phyloP scores from a whole-genome alignment of 2,888 invertebrate genomes.

The Idaea straminata region DNA sequence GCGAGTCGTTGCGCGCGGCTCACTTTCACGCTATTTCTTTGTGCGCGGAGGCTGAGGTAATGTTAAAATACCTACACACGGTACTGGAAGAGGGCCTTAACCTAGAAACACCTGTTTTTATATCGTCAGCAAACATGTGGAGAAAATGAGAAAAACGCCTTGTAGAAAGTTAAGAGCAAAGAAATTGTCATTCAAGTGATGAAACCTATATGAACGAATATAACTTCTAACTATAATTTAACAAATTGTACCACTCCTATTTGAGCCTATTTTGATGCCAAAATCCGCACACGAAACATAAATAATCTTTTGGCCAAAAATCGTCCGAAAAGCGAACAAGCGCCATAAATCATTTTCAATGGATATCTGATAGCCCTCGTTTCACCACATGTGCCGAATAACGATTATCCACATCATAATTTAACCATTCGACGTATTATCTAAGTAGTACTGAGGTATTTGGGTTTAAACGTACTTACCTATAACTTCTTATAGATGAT shows the following conservation, averaged over 20 bases:
- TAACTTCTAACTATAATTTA: not conserved
- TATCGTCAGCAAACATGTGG: not conserved
- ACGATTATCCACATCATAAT: conserved; percentile 1
- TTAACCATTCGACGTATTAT: not conserved
- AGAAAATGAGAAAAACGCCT: not conserved
- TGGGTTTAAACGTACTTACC: too few relatives aligned
- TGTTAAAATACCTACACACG: too few relatives aligned
- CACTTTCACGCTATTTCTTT: too few relatives aligned
- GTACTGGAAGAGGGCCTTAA: too few relatives aligned
- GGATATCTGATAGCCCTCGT: conserved; percentile 1
- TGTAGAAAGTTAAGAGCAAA: not conserved
- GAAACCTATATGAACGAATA: not conserved
- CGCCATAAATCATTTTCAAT: not conserved
- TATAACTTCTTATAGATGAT: too few relatives aligned
- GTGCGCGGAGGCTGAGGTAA: too few relatives aligned
- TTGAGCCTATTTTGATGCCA: conserved; percentile 1
- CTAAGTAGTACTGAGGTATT: too few relatives aligned
- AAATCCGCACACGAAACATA: not conserved
- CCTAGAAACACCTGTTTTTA: not conserved
- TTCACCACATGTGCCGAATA: not conserved
- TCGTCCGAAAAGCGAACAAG: not conserved
- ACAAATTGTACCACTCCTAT: not conserved
- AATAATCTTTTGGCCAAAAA: not conserved
- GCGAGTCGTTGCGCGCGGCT: too few relatives aligned
- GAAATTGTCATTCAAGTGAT: not conserved